These are phyloP conservation scores for Spialia ferax DNA, from an alignment of 2,888 invertebrate species.

Conservation along the genomic window DNA sequence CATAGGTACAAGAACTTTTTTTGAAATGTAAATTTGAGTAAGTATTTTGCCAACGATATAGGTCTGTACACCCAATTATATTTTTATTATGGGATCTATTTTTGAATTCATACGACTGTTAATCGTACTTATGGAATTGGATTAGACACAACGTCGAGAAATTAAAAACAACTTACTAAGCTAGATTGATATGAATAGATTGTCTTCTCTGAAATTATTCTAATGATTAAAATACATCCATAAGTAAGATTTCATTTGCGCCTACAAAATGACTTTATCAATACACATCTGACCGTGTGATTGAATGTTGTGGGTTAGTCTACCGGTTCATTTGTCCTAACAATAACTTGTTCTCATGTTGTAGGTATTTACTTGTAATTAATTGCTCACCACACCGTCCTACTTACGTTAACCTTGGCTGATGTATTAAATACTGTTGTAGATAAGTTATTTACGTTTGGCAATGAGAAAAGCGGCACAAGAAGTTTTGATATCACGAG, in stretches of 20 bases:
- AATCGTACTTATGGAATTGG: too few relatives aligned
- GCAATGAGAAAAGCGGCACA: constrained; percentile 34
- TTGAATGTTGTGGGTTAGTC: constrained; percentile 45
- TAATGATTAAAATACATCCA: constrained; percentile 9
- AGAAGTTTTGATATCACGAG: constrained; percentile 27
- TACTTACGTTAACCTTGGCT: constrained; percentile 53
- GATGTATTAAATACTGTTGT: constrained; percentile 47
- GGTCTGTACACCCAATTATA: too few relatives aligned
- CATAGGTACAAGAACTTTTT: too few relatives aligned
- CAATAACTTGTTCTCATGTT: constrained; percentile 50
- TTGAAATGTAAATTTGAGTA: too few relatives aligned
- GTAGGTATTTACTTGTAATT: constrained; percentile 53
- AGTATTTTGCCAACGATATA: too few relatives aligned
- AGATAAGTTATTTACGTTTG: constrained; percentile 43
- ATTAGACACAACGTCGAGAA: too few relatives aligned
- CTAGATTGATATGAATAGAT: neutral
- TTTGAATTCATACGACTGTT: too few relatives aligned
- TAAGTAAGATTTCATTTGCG: constrained; percentile 27
- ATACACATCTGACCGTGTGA: constrained; percentile 43
- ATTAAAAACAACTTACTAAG: neutral
- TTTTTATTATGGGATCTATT: too few relatives aligned
- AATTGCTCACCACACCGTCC: constrained; percentile 55
- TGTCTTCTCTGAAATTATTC: constrained; percentile 16
- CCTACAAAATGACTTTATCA: constrained; percentile 36
- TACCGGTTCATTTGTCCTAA: constrained; percentile 42